Evolutionary conservation across 2,113 vertebrate species (phyloP).

Genomic region (Candoia aspera): DNA sequence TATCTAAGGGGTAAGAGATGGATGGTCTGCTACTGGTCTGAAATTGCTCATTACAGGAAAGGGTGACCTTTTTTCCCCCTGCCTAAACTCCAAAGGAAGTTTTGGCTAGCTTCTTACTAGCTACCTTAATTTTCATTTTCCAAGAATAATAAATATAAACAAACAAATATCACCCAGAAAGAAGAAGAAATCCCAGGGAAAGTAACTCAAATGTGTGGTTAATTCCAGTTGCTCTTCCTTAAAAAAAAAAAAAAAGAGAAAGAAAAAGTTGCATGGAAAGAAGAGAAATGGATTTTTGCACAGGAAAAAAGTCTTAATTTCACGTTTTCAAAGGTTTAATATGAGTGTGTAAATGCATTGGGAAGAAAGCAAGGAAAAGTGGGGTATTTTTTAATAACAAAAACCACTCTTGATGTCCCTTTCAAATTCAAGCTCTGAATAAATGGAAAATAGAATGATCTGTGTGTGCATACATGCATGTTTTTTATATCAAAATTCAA

Average conservation of each 20-base stretch:
- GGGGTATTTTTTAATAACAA: constrained; percentile 35
- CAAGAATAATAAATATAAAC: background rate
- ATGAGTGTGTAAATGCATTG: constrained; percentile 5
- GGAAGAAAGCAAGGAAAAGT: background rate
- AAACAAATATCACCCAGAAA: no score
- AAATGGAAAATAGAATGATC: constrained; percentile 46
- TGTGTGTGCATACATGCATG: constrained; percentile 54
- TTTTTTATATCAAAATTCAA: constrained; percentile 31
- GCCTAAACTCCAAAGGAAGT: background rate
- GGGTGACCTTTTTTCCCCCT: background rate
- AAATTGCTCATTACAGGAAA: background rate
- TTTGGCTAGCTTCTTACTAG: background rate
- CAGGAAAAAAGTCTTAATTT: background rate
- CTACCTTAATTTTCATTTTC: background rate
- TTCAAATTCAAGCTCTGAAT: constrained; percentile 57
- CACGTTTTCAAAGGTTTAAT: constrained; percentile 48
- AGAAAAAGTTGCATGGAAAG: accelerated
- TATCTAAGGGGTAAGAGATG: constrained; percentile 49
- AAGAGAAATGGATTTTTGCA: constrained; percentile 1
- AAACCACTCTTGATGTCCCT: constrained; percentile 45
- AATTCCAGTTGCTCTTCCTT: background rate
- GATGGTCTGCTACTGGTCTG: background rate
- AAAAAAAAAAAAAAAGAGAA: background rate
- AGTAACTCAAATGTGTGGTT: background rate
- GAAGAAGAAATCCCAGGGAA: background rate